Conservation (phyloP, 2,797 vertebrate species). For the Pachyuromys duprasi region DNA sequence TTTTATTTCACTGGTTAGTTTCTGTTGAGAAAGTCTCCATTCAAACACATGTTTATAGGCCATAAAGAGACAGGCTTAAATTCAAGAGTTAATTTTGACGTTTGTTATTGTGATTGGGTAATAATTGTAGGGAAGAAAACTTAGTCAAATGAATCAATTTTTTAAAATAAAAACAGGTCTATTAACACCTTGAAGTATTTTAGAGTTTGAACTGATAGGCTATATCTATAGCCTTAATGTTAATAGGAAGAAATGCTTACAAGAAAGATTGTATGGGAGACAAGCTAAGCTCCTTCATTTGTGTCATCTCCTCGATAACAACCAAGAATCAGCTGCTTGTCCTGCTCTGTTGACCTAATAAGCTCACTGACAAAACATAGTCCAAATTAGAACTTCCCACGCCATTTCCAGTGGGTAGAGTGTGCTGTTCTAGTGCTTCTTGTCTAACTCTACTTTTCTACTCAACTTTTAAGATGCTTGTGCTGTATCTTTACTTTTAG, state of each 20-base stretch:
- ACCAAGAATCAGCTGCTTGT: neutral
- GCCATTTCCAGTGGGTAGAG: neutral
- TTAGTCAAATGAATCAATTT: neutral
- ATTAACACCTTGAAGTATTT: neutral
- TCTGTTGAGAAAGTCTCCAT: neutral
- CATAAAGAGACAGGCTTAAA: neutral
- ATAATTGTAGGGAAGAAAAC: neutral
- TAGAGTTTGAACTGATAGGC: neutral
- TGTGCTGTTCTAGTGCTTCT: neutral
- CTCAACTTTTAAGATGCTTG: neutral
- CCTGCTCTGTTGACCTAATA: neutral
- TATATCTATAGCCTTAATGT: neutral
- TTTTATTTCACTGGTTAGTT: slow-evolving; percentile 11
- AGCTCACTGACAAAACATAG: neutral
- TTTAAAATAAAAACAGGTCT: slow-evolving; percentile 31
- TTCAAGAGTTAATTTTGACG: neutral
- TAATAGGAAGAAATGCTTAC: neutral
- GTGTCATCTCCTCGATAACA: slow-evolving; percentile 43
- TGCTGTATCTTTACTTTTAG: neutral
- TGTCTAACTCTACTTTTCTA: slow-evolving; percentile 32
- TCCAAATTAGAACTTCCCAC: neutral
- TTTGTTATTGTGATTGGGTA: neutral
- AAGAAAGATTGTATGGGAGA: neutral
- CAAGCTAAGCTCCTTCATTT: neutral
- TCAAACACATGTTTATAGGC: neutral